Base-by-base conservation (phyloP, 2,888 invertebrate species). In the Criorhina ranunculi region DNA sequence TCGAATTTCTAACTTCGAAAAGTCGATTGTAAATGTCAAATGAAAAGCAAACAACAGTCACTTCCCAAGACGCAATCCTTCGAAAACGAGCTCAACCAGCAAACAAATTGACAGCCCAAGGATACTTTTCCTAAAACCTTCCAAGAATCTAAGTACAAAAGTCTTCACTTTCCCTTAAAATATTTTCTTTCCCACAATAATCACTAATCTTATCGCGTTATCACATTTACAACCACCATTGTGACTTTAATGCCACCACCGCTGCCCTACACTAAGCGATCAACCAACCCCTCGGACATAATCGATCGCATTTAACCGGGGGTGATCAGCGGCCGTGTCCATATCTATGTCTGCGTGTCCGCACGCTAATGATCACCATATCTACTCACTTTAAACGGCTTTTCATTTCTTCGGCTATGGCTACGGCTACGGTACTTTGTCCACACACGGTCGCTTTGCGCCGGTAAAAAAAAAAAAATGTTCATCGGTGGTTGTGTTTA, bases 241-340 rank as follows among this genome's bases (percentile, higher is more conserved):
- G 51, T n/a, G n/a, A n/a, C n/a, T 24, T 4, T 24, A 24, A 24
- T n/a, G n/a, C n/a, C n/a, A 76, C 49, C 35, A 40, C 57, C 49
- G 62, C 42, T 15, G 57, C 17, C n/a, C n/a, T n/a, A n/a, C 15
- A 31, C 15, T 31, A 5, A 64, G 44, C 62, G 66, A 70, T 24
- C 24, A 24, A n/a, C 9, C 75, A 78, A 75, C 83, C 79, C 78
- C 24, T 24, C 42, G n/a, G 62, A 53, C 42, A 44, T 44, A 78
- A 73, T 83, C 72, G 69, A 51, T 73, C 53, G 35, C 55, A 49
- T 55, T 62, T 53, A 69, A 59, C 53, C 79, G 24, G 62, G 78
- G 83, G 83, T 83, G 79, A 78, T 62, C 83, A 83, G 35, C 57
- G 40, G 78, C 78, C 83, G 62, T 83, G 67, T 78, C 78, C 64